A percentile compares a stretch with the other conserved stretches of the same genome.
Evolutionary conservation across 2,113 vertebrate genomes (phyloP).

Genomic region (Acanthisitta chloris): DNA sequence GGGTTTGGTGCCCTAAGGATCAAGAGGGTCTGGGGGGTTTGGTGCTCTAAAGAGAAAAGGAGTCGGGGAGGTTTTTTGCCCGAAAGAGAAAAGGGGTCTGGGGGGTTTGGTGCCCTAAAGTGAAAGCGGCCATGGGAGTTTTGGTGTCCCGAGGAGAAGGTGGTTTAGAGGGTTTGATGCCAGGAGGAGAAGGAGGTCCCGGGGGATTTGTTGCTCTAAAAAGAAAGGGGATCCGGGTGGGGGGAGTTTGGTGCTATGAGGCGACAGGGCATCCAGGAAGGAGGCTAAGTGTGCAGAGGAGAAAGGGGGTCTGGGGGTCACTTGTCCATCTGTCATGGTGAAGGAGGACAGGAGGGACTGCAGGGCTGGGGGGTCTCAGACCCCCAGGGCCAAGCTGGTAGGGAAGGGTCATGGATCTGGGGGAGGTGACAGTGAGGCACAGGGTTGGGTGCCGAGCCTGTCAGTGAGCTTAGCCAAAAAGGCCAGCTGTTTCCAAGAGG

Average conservation of each 20-base stretch:
- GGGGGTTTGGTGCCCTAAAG: too few relatives aligned
- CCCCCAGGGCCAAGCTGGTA: accelerated
- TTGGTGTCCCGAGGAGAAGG: background rate
- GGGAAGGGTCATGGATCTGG: accelerated
- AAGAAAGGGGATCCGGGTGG: background rate
- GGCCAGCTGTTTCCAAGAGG: background rate
- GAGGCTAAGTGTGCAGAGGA: too few relatives aligned
- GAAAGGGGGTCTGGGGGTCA: accelerated
- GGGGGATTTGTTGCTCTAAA: background rate
- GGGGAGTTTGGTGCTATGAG: background rate
- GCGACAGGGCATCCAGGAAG: accelerated
- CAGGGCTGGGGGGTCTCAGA: background rate
- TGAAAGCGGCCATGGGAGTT: too few relatives aligned
- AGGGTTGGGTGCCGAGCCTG: background rate
- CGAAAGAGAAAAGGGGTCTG: accelerated
- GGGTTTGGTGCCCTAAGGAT: background rate
- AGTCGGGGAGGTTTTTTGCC: background rate
- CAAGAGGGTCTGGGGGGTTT: background rate
- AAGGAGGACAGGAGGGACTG: background rate
- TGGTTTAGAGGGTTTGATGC: background rate
- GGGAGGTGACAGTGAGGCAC: too few relatives aligned
- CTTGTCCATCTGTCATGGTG: accelerated
- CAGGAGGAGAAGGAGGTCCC: background rate
- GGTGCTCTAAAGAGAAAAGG: background rate
- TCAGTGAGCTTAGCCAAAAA: background rate